Conservation (phyloP, 2,113 vertebrate genomes). For the Eubucco bourcierii region DNA sequence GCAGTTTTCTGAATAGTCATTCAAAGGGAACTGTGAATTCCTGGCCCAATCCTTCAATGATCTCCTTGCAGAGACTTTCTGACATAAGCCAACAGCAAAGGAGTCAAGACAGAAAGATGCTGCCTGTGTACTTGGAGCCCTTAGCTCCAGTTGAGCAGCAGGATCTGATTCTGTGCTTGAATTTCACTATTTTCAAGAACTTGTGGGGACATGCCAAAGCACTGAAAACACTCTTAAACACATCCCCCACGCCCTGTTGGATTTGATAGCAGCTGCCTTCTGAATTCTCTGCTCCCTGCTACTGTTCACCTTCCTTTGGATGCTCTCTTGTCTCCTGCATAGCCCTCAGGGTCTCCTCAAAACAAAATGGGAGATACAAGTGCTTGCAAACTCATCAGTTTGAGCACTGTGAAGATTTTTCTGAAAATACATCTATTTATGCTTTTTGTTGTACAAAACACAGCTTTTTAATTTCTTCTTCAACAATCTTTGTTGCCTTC, state of each 20-base stretch:
- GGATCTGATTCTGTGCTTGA: background rate
- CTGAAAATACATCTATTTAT: constrained; percentile 14
- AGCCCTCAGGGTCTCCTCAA: background rate
- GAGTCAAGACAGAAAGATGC: accelerated
- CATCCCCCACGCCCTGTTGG: background rate
- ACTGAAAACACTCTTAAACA: background rate
- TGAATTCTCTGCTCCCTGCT: background rate
- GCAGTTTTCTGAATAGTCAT: background rate
- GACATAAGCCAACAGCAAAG: background rate
- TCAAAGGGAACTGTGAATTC: background rate
- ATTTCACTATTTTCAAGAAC: background rate
- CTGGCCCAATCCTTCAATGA: background rate
- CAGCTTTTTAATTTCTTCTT: background rate
- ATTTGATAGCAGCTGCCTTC: accelerated
- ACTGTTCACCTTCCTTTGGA: background rate
- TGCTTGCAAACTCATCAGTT: background rate
- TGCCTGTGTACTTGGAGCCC: background rate
- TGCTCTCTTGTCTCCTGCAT: background rate
- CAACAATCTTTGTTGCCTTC: background rate
- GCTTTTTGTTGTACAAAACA: background rate
- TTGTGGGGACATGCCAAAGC: background rate
- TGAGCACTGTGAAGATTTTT: background rate
- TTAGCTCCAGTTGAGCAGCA: background rate
- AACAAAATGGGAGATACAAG: background rate
- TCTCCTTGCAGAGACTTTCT: background rate